Evolutionary conservation across 2,888 invertebrate species (phyloP), one percentile per base, ranked within the genome.

Genomic region (Nephrotoma flavescens): DNA sequence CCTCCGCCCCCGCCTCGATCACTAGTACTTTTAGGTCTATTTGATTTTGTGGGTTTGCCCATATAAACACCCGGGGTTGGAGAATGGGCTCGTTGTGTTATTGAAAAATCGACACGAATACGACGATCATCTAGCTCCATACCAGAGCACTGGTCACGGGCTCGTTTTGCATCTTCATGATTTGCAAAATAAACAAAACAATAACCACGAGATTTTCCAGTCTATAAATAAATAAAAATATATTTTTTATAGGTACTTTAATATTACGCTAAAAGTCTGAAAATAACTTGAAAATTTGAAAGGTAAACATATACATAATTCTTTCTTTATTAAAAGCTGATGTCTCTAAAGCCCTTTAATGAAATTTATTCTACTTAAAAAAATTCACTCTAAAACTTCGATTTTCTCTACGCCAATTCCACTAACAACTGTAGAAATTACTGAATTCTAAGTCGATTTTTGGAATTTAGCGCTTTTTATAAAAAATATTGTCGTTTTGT

Each of bases 21-120:
- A 31, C 11, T 44, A 44, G 11, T 45, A 19, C 1, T 19, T 19
- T 85, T 31, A 44, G 31, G 31, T 44, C 19, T 85, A 44, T 31
- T 19, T 44, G 44, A 42, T 85, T 85, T 85, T 41, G 97, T 97
- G 0, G 97, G 97, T 92, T 96, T 97, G 86, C 99, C 99, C 96
- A 98, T 97, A 90, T 99, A 99, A 89, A 98, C 96, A 87, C 99
- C 99, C 6, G 99, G 99, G 5, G 99, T 99, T 11, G 99, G 99
- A 0, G 98, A 98, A 91, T 99, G 99, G 9, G 99, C 97, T 87
- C 98, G 94, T 92, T 97, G 96, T 83, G 99, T 99, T 89, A 99
- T 98, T 6, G 98, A 98, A 92, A 94, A 99, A 92, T 98, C 99
- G 7, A 99, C 98, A 89, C 99, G 94, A 89, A 99, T 98, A 89